phyloP scores from a whole-genome alignment of 2,113 vertebrate species.

The Silurus glanis region DNA sequence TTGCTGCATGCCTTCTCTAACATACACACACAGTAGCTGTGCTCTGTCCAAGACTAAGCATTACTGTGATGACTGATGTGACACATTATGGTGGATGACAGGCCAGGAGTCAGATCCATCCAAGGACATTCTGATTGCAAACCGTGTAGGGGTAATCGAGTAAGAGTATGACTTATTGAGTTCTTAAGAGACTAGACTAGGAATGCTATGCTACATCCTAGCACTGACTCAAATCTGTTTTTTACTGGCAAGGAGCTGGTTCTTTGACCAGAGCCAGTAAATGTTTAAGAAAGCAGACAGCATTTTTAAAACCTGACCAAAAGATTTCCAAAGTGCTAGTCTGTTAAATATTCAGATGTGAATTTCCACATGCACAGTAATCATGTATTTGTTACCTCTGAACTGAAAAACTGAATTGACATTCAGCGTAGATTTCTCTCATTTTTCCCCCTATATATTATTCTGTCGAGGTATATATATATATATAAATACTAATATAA shows the following conservation, averaged over 20 bases:
- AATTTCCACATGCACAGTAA: too few species aligned
- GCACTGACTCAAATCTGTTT: too few species aligned
- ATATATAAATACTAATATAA: too few species aligned
- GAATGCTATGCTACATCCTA: too few species aligned
- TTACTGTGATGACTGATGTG: not conserved
- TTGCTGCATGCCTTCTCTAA: not conserved
- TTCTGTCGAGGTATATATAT: not conserved
- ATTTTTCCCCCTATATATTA: not conserved
- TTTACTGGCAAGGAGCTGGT: too few species aligned
- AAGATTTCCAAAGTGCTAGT: too few species aligned
- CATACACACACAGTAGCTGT: slow-evolving; percentile 20
- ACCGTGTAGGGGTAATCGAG: not conserved
- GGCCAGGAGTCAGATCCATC: not conserved
- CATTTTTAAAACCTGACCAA: too few species aligned
- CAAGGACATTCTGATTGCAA: slow-evolving; percentile 1
- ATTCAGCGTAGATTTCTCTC: not conserved
- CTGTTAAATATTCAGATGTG: too few species aligned
- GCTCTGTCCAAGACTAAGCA: not conserved
- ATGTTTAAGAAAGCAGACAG: too few species aligned
- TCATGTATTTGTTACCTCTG: too few species aligned
- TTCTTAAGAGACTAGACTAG: not conserved
- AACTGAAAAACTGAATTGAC: not conserved
- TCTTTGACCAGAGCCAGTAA: too few species aligned
- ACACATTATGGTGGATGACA: slow-evolving; percentile 6
- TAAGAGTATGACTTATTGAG: not conserved